Evolutionary conservation across 37 sponge, comb jelly and placozoan species (phyloP).

Genomic region (Mnemiopsis leidyi): DNA sequence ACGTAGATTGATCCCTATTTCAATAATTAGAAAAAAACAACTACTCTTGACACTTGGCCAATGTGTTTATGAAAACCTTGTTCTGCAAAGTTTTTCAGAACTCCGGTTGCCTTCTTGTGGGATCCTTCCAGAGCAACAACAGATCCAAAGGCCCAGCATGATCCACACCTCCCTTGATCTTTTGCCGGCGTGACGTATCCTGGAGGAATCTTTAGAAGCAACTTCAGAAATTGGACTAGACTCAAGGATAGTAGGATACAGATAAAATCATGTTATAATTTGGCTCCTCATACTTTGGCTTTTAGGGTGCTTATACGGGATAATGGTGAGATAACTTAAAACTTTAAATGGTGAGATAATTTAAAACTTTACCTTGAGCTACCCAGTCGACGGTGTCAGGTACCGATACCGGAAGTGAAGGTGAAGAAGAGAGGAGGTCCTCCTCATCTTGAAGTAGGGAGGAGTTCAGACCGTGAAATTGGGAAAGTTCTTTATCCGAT

Average conservation of each 20-base stretch:
- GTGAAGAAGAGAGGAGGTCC: neutral
- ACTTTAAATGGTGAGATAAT: too few relatives aligned
- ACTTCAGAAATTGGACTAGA: too few relatives aligned
- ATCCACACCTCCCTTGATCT: slow-evolving; percentile 26
- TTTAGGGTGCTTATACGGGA: too few relatives aligned
- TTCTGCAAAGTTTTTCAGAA: slow-evolving; percentile 14
- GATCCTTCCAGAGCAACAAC: slow-evolving; percentile 14
- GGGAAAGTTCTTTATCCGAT: neutral
- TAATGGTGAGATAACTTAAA: too few relatives aligned
- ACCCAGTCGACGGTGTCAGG: neutral
- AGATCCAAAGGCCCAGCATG: slow-evolving; percentile 27
- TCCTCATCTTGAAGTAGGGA: neutral
- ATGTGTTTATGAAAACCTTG: too few relatives aligned
- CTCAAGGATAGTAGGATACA: too few relatives aligned
- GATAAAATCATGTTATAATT: too few relatives aligned
- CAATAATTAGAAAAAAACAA: too few relatives aligned
- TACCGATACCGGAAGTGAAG: neutral
- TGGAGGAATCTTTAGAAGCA: too few relatives aligned
- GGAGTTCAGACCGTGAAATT: neutral
- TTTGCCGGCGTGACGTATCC: slow-evolving; percentile 24
- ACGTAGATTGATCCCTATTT: too few relatives aligned
- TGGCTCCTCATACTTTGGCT: too few relatives aligned
- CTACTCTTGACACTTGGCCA: too few relatives aligned
- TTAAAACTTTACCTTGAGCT: neutral
- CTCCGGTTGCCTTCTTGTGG: neutral